Evolutionary conservation across 2,113 vertebrate genomes (phyloP).

Genomic region (Oxyura jamaicensis): DNA sequence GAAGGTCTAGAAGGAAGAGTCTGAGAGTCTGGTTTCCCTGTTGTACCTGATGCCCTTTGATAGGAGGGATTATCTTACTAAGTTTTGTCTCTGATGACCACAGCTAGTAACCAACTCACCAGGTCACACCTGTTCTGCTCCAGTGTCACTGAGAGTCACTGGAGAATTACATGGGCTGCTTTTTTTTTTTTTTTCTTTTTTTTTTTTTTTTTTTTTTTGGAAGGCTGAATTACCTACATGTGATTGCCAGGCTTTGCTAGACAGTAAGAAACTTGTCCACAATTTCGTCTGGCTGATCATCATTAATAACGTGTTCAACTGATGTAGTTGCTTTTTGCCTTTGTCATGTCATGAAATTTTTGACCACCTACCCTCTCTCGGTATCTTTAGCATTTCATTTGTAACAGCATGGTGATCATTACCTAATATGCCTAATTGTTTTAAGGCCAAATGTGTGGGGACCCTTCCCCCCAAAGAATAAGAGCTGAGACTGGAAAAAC

Average conservation of each 20-base stretch:
- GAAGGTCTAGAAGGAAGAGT: not conserved
- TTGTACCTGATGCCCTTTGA: not conserved
- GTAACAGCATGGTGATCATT: not conserved
- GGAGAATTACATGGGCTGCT: not conserved
- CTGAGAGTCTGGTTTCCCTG: not conserved
- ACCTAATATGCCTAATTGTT: not conserved
- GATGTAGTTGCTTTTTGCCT: not conserved
- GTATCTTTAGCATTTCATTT: not conserved
- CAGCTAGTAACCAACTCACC: not conserved
- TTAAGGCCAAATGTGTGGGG: not conserved
- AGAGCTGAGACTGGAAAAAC: not conserved
- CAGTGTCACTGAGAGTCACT: not conserved
- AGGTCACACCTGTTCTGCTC: not conserved
- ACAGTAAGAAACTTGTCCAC: not conserved
- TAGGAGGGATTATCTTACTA: not conserved
- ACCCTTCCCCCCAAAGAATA: not conserved
- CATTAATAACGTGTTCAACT: not conserved
- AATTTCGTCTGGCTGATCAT: not conserved
- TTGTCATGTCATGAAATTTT: not conserved
- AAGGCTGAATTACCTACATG: not conserved
- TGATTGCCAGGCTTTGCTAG: not conserved
- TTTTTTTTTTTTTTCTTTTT: not conserved
- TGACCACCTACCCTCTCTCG: not conserved
- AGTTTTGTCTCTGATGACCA: not conserved
- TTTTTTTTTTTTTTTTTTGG: not conserved